Conservation (phyloP, 2,113 vertebrate genomes). For the Cettia cetti region DNA sequence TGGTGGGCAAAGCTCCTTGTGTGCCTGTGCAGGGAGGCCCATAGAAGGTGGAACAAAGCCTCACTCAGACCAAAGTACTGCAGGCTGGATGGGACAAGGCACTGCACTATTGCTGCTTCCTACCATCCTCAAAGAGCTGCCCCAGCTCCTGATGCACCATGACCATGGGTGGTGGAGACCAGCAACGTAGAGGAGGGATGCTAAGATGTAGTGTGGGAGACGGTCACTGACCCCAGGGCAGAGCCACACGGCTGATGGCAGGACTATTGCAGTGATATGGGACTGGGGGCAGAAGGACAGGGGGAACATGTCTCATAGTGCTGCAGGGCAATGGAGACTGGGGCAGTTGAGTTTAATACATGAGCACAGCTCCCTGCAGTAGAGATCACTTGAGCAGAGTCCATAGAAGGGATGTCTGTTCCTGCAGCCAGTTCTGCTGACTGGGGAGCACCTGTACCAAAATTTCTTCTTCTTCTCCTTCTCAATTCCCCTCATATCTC, state of each 20-base stretch:
- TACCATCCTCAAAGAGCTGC: neutral
- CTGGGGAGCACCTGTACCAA: neutral
- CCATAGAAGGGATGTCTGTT: neutral
- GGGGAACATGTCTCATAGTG: too few species aligned
- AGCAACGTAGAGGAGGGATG: neutral
- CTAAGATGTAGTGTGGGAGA: accelerated
- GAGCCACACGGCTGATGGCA: neutral
- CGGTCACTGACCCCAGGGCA: neutral
- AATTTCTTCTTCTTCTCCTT: neutral
- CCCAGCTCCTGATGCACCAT: neutral
- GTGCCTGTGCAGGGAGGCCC: neutral
- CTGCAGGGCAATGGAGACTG: neutral
- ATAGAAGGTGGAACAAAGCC: neutral
- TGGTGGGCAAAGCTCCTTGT: neutral
- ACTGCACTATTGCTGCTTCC: neutral
- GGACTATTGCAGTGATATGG: neutral
- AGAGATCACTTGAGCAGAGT: neutral
- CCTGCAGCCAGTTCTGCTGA: neutral
- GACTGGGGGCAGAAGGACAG: neutral
- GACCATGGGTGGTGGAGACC: neutral
- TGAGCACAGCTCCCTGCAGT: neutral
- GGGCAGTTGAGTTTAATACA: neutral
- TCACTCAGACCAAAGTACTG: neutral
- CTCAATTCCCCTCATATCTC: neutral
- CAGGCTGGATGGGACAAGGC: neutral